Evolutionary conservation across 2,888 invertebrate species (phyloP).

Genomic region (Thelaira solivaga): DNA sequence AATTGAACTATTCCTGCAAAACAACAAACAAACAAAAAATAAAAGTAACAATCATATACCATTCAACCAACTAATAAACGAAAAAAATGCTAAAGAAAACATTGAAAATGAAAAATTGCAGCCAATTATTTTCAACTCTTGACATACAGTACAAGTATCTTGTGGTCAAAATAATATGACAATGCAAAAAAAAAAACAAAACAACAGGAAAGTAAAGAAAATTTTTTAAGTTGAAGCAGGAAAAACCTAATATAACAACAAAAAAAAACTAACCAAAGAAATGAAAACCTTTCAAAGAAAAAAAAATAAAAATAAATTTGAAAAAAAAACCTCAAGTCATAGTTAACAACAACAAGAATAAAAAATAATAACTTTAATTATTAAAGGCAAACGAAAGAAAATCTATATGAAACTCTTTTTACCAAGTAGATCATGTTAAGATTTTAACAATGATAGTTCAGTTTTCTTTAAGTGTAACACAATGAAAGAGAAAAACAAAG

Average conservation of each 20-base stretch:
- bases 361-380: slow-evolving; percentile 11
- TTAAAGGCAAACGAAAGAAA: neutral
- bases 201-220: slow-evolving; percentile 1
- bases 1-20: slow-evolving; percentile 34
- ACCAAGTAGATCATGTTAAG: slow-evolving; percentile 49
- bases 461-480: slow-evolving; percentile 17
- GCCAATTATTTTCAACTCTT: slow-evolving; percentile 57
- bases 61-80: slow-evolving; percentile 16
- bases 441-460: slow-evolving; percentile 28
- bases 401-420: slow-evolving; percentile 36
- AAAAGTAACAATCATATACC: slow-evolving; percentile 18
- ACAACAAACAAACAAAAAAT: neutral
- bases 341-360: slow-evolving; percentile 25
- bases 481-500: no score
- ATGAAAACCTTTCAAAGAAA: slow-evolving; percentile 17
- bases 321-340: slow-evolving; percentile 31
- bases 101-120: slow-evolving; percentile 56
- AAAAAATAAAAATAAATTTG: slow-evolving; percentile 23
- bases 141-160: slow-evolving; percentile 39
- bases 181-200: slow-evolving; percentile 31
- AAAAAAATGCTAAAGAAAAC: slow-evolving; percentile 35
- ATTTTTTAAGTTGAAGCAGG: neutral
- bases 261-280: neutral
- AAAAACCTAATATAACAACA: slow-evolving; percentile 12
- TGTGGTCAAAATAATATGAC: slow-evolving; percentile 61